Base-by-base conservation (phyloP, 2,888 invertebrate genomes). In the Hedya salicella region DNA sequence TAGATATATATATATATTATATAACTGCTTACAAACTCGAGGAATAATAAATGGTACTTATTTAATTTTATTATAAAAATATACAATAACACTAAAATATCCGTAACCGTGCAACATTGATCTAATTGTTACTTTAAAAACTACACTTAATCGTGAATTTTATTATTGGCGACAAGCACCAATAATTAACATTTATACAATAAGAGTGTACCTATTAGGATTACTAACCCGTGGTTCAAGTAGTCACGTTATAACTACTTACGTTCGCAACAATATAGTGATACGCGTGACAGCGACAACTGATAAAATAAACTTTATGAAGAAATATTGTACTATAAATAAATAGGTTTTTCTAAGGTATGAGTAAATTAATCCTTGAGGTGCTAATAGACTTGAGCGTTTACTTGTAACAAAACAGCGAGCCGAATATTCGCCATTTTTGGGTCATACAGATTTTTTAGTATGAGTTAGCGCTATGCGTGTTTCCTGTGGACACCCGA, bases 11-110 rank as follows among this genome's bases (percentile, higher is more conserved):
- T 6, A 25, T 25, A 46, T 57, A 42, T 57, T 57, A n/a, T 46
- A 32, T 11, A 57, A 3, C 57, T 17, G 57, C 32, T n/a, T 32
- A 9, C 32, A 76, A 71, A 78, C 78, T 79, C 78, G 81, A 69
- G 78, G 79, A 79, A 79, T 80, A 81, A 82, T 77, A 79, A 80
- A 70, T 67, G 74, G 64, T 25, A n/a, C n/a, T n/a, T 72, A 80
- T 82, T 75, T 78, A 78, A 80, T 85, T 85, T 84, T 75, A 76
- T 82, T 87, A 87, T 86, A 89, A 89, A 88, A 89, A 89, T 89
- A 89, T 87, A 83, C 87, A 86, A 85, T 88, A 89, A 88, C 85
- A 81, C 87, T 88, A 87, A 88, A 81, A 88, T 86, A 86, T 87
- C 75, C 80, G 82, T 80, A 88, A 88, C 84, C 77, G 81, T 86